Evolutionary conservation across 1,140 invertebrate genomes (phyloP), one percentile per base, ranked within the genome.

Genomic region (Pentalonia nigronervosa): DNA sequence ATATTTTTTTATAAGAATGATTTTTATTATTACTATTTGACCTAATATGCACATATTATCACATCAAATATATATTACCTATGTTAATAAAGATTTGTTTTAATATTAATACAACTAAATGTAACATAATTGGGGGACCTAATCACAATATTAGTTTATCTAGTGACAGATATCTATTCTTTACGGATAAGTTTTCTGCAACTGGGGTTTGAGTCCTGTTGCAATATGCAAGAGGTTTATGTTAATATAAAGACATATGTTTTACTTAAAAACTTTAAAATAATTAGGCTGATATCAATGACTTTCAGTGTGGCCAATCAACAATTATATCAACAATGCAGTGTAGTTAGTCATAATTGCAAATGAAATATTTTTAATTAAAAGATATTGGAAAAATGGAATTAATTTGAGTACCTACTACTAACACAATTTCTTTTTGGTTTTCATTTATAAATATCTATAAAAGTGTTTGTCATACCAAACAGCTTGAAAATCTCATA

Each of bases 1-100:
- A 91, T 81, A 88, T 88, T 50, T 91, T 48, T 48, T 91, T 91
- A 21, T 25, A 81, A 50, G 60, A 76, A n/a, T 76, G 60, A 76
- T 76, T 76, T n/a, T 76, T 17, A 81, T 91, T 81, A 45, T 90
- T 90, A 45, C 47, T 60, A 34, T 90, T 90, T 90, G 11, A 90
- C 23, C 36, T 67, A 90, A 41, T 90, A 60, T 90, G 53, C 89
- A 90, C 89, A 90, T 90, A 90, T 90, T 90, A 90, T 67, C 14
- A 41, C 41, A 90, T 90, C 89, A 90, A 90, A 90, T 90, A 90
- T 67, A 90, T 67, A 45, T 90, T 90, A 90, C 56, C 56, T 20
- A 45, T 90, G 89, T 90, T 90, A 67, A 76, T 76, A 60, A 90
- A 25, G 1, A 90, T 92, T 81, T 81, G n/a, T 89, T 53, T 36